These are phyloP conservation scores for Myocastor coypus DNA, from an alignment of 2,113 vertebrate species.

Conservation along the genomic window DNA sequence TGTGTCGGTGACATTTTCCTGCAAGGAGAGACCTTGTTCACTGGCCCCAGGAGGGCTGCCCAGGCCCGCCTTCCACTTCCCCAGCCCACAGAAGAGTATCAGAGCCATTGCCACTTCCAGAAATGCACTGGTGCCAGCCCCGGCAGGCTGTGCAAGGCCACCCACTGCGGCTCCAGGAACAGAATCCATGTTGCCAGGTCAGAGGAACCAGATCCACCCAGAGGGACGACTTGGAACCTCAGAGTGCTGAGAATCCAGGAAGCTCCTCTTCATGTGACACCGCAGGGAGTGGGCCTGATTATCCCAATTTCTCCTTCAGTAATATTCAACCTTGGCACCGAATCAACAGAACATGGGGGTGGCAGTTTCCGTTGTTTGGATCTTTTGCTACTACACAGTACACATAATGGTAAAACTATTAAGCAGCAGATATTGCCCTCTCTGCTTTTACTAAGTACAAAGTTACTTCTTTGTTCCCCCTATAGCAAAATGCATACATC, in stretches of 20 bases:
- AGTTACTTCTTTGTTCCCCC: background rate
- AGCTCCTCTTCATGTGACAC: background rate
- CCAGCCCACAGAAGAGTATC: background rate
- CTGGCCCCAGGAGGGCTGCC: background rate
- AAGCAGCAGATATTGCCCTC: background rate
- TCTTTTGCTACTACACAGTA: background rate
- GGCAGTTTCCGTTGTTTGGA: background rate
- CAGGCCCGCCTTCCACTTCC: background rate
- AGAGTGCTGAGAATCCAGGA: background rate
- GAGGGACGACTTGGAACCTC: background rate
- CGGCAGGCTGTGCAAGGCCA: background rate
- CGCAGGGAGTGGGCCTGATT: background rate
- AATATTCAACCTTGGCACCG: background rate
- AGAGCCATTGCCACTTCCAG: background rate
- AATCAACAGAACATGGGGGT: background rate
- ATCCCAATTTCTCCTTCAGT: background rate
- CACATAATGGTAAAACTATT: background rate
- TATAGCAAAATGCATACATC: background rate
- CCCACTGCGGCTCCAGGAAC: slow-evolving; percentile 6
- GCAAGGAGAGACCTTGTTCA: background rate
- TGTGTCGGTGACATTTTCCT: background rate
- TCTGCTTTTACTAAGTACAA: slow-evolving; percentile 59
- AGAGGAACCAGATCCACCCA: slow-evolving; percentile 42
- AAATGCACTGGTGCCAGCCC: slow-evolving; percentile 26
- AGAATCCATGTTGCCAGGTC: slow-evolving; percentile 45